These are phyloP conservation scores for Coregonus clupeaformis DNA, from an alignment of 2,113 vertebrate genomes.

Conservation along the genomic window DNA sequence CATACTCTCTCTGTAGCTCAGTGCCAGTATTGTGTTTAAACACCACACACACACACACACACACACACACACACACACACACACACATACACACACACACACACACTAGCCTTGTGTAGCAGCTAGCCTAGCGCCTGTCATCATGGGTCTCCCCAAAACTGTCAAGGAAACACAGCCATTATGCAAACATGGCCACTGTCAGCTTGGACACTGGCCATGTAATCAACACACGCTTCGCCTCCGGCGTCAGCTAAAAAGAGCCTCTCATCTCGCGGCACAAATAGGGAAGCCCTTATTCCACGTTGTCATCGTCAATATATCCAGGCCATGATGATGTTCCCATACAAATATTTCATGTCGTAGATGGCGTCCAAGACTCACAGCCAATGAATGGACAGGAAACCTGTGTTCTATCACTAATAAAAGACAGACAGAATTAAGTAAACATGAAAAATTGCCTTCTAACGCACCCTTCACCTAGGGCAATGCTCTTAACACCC, in stretches of 20 bases:
- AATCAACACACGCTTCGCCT: conserved; percentile 56
- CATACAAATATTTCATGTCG: conserved; percentile 72
- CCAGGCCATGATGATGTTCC: conserved; percentile 66
- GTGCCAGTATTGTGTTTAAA: neutral
- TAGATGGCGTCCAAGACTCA: conserved; percentile 67
- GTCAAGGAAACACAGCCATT: conserved; percentile 36
- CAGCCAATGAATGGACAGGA: conserved; percentile 67
- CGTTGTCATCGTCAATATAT: conserved; percentile 70
- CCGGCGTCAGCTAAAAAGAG: conserved; percentile 60
- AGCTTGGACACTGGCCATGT: conserved; percentile 50
- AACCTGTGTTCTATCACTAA: conserved; percentile 72
- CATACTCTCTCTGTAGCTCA: no score
- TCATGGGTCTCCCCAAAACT: conserved; percentile 48
- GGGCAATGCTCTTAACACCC: conserved; percentile 54
- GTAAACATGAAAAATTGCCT: conserved; percentile 52
- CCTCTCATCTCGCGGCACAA: conserved; percentile 70
- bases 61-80: neutral
- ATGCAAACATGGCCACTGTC: conserved; percentile 50
- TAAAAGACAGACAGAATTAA: conserved; percentile 52
- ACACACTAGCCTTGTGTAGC: conserved; percentile 34
- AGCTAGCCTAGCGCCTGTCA: conserved; percentile 26
- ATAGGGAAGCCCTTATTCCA: conserved; percentile 73
- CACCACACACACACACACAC: conserved; percentile 16
- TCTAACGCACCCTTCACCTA: conserved; percentile 44
- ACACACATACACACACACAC: conserved; percentile 6